Base-by-base conservation (phyloP, 92 coral and sea anemone genomes). In the Heliopora coerulea region DNA sequence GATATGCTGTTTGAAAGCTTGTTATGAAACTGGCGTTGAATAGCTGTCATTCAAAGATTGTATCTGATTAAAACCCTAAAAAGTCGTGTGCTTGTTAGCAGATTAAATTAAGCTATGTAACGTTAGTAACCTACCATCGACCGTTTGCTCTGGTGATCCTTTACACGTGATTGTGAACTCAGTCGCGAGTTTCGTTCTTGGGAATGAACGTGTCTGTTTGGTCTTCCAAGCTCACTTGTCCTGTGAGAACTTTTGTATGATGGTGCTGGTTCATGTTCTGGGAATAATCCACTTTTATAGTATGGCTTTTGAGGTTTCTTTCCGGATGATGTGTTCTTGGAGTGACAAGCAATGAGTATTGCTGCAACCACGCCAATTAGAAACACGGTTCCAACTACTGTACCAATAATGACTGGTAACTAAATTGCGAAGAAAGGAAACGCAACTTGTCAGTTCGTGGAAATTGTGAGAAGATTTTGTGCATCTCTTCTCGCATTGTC, bases 291-390 rank as follows among this genome's bases (percentile, higher is more conserved):
- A 21, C 39, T 49, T 27, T 63, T 63, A 11, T 34, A 29, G 49
- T n/a, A 25, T 21, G 54, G 29, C 3, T 29, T 32, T 6, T 24
- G 23, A 14, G 10, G 19, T 29, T 67, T 30, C 73, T 44, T 66
- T 15, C 24, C 21, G 17, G 27, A 32, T 0, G 52, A 42, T 27
- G 49, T 67, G 50, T 35, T n/a, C 56, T 34, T 65, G 56, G 52
- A 35, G 59, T 67, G 33, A 42, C 72, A 65, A 32, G 58, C 21
- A 14, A 48, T 31, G 23, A 67, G 2, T 27, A 46, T n/a, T 26
- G 74, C 74, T 25, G 29, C 74, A 54, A 67, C 59, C 34, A 67
- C 74, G n/a, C 74, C 74, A 19, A 67, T 0, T 48, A 49, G 10
- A 9, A 67, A 30, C 41, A 67, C 18, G 12, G 40, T 19, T 26